A percentile compares a stretch with the other conserved stretches of the same genome.
These are phyloP conservation scores for Romanogobio albipinnatus DNA, from an alignment of 2,113 vertebrate genomes.

Conservation along the genomic window DNA sequence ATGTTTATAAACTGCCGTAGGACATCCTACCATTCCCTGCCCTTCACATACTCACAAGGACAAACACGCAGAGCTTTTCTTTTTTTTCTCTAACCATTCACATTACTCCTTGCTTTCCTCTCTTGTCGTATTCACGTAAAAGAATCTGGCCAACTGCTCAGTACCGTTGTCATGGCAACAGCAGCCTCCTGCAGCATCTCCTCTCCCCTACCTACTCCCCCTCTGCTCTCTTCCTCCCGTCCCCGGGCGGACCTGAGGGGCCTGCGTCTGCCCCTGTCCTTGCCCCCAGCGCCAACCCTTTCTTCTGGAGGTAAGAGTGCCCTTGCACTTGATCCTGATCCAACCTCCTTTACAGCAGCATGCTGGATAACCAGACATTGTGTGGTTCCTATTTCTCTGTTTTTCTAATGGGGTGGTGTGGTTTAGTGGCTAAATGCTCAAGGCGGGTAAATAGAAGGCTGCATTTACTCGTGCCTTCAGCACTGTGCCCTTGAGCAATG, in stretches of 20 bases:
- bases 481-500: constrained; percentile 3
- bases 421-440: not conserved
- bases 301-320: constrained; percentile 91
- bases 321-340: constrained; percentile 9
- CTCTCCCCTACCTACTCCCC: constrained; percentile 83
- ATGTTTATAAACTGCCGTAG: constrained; percentile 20
- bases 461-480: constrained; percentile 2
- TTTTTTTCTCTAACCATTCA: constrained; percentile 9
- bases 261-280: constrained; percentile 84
- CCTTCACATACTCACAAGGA: constrained; percentile 10
- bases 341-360: not conserved
- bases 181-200: constrained; percentile 87
- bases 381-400: not conserved
- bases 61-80: constrained; percentile 6
- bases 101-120: constrained; percentile 40
- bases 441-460: not conserved
- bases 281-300: constrained; percentile 79
- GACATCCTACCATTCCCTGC: not conserved
- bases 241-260: constrained; percentile 77
- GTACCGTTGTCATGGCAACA: constrained; percentile 89
- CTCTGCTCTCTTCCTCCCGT: constrained; percentile 45
- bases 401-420: not conserved
- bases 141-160: constrained; percentile 92
- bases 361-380: not conserved
- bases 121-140: constrained; percentile 67